A percentile compares a stretch with the other conserved stretches of the same genome.
Conservation (phyloP, 2,113 vertebrate genomes). For the Perccottus glenii region DNA sequence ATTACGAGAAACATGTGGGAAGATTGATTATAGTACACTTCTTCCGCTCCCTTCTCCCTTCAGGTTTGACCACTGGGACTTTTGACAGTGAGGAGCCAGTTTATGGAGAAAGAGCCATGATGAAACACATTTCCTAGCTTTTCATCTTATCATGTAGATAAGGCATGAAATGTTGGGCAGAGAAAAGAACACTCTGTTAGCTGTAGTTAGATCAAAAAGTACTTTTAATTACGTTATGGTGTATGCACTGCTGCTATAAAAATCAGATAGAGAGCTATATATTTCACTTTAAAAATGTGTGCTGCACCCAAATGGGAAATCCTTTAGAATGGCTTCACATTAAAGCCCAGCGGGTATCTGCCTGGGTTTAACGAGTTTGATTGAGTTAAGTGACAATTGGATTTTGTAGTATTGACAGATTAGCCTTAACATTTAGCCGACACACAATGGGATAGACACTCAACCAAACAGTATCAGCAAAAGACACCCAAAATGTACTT, state of each 20-base stretch:
- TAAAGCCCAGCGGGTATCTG: too few species aligned
- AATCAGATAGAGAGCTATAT: background rate
- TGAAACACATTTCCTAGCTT: background rate
- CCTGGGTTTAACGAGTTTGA: too few species aligned
- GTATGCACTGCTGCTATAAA: background rate
- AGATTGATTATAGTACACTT: constrained; percentile 51
- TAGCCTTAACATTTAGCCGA: too few species aligned
- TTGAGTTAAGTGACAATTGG: too few species aligned
- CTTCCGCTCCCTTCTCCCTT: constrained; percentile 15
- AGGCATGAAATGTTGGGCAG: background rate
- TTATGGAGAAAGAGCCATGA: background rate
- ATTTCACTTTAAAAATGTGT: background rate
- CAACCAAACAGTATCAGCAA: too few species aligned
- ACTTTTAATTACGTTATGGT: constrained; percentile 4
- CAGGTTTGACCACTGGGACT: constrained; percentile 29
- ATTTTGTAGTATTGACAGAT: too few species aligned
- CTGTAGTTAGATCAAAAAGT: constrained; percentile 1
- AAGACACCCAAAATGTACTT: too few species aligned
- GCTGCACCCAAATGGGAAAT: too few species aligned
- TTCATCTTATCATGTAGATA: constrained; percentile 5
- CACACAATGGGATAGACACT: too few species aligned
- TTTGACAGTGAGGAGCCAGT: constrained; percentile 19
- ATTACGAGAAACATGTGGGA: constrained; percentile 57
- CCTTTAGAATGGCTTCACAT: too few species aligned
- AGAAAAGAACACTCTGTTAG: background rate